Base-by-base conservation (phyloP, 2,888 invertebrate genomes). In the Uloborus plumipes region DNA sequence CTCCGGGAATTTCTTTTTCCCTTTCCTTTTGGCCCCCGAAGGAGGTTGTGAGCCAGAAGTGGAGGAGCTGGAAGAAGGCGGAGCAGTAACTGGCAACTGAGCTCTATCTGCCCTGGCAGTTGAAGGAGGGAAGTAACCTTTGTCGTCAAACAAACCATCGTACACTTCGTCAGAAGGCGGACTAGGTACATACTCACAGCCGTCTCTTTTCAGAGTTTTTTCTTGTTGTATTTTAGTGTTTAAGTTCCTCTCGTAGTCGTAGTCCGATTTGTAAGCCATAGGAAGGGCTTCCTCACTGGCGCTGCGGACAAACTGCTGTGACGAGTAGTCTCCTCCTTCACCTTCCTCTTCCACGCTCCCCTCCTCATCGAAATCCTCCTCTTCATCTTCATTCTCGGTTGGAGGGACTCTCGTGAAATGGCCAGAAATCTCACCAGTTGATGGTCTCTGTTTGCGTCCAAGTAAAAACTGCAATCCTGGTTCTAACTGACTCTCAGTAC, bases 331-430 rank as follows among this genome's bases (percentile, higher is more conserved):
- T 13, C 75, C 76, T 50, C 82, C 81, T 39, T 71, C 84, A 13
- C 65, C 74, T 16, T 80, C 85, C 11, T 81, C 84, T n/a, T 84
- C 84, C 11, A 66, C 71, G 51, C 85, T 84, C 20, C 80, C 85
- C 51, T 85, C 84, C 18, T 85, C 85, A 26, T 86, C 86, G 20
- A 82, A 85, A 26, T 86, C 86, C 51, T 86, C 86, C 39, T 86
- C 86, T 13, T 86, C 84, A 53, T 85, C 85, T 59, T 72, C 84
- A 58, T 55, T 76, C 61, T 66, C 79, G 64, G 61, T 22, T 26
- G 80, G 70, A 51, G 75, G 70, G 22, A 61, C 70, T 58, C 66
- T 89, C 89, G 89, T 91, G 91, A 88, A 91, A 91, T 86, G 89
- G 89, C 88, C 89, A 89, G 85, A 90, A 90, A 80, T 90, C 91